Base-by-base conservation (phyloP, 2,113 vertebrate species). In the Brachyhypopomus occidentalis region DNA sequence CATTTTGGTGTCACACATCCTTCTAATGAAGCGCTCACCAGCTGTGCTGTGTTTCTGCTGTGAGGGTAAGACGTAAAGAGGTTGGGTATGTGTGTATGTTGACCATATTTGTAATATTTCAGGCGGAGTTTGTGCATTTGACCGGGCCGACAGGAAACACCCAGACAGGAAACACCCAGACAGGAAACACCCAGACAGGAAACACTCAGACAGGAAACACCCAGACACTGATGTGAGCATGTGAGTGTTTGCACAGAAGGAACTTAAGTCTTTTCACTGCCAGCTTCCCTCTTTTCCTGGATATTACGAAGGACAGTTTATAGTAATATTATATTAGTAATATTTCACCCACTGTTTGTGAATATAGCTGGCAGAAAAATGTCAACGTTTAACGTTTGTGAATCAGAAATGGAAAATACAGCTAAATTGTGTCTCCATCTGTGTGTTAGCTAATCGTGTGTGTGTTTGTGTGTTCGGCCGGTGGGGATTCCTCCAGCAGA, bases 71-170 rank as follows among this genome's bases (percentile, higher is more conserved):
- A 79, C 19, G 66, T 38, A 72, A 79, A 82, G 78, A 69, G 30
- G 30, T 30, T 59, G 67, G 34, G 64, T 82, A 63, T 75, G 1
- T 56, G 64, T 62, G 34, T 4, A 63, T 41, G 22, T 27, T 17
- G 63, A 69, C 56, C 22, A 27, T 82, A 82, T 85, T 79, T 82
- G 80, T 82, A 79, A 82, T 82, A 75, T 79, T 72, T 83, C 66
- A 79, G 72, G 25, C 38, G 60, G 62, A 75, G 82, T 79, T 72
- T 79, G 55, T 67, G 71, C 20, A 72, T 69, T 30, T 73, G 67
- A 76, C 45, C 36, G 23, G 79, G 59, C 14, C 45, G 45, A 30
- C 30, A 30, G 30, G 30, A 30, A 30, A 30, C 30, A 30, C 30
- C 3, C 3, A 30, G 30, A 30, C 30, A 30, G 30, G 30, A 30